phyloP scores from a whole-genome alignment of 2,113 vertebrate species.

The Laticauda laticaudata region DNA sequence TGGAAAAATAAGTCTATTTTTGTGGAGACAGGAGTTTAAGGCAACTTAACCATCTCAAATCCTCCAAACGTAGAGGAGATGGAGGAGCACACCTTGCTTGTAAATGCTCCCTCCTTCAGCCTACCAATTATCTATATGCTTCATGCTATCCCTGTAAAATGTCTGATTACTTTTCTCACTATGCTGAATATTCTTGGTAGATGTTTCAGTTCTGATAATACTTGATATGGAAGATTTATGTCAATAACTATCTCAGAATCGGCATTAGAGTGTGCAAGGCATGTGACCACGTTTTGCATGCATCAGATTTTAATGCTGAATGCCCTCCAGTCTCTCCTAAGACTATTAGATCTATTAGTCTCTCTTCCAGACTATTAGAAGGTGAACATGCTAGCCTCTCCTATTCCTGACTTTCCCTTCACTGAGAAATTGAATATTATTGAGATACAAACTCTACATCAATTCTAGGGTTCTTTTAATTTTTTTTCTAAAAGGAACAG shows the following conservation, averaged over 20 bases:
- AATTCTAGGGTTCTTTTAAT: not conserved
- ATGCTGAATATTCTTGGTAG: not conserved
- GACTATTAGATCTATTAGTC: too few species aligned
- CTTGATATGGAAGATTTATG: not conserved
- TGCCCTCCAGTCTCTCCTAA: conserved; percentile 38
- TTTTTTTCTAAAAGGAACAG: not conserved
- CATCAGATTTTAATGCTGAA: conserved; percentile 36
- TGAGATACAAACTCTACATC: conserved; percentile 30
- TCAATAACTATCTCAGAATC: not conserved
- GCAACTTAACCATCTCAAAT: not conserved
- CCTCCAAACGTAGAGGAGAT: not conserved
- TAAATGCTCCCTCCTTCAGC: not conserved
- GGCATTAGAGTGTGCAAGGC: not conserved
- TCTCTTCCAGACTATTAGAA: conserved; percentile 45
- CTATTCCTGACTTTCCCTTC: conserved; percentile 35
- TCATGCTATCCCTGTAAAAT: not conserved
- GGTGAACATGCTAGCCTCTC: conserved; percentile 39
- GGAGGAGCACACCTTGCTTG: not conserved
- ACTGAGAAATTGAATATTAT: conserved; percentile 38
- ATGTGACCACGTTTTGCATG: conserved; percentile 18
- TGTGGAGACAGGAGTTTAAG: not conserved
- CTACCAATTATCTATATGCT: not conserved
- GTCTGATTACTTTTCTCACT: not conserved
- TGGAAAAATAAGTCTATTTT: not conserved
- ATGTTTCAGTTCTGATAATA: not conserved